These are phyloP conservation scores for Halictus rubicundus DNA, from an alignment of 1,140 invertebrate species.

Conservation along the genomic window DNA sequence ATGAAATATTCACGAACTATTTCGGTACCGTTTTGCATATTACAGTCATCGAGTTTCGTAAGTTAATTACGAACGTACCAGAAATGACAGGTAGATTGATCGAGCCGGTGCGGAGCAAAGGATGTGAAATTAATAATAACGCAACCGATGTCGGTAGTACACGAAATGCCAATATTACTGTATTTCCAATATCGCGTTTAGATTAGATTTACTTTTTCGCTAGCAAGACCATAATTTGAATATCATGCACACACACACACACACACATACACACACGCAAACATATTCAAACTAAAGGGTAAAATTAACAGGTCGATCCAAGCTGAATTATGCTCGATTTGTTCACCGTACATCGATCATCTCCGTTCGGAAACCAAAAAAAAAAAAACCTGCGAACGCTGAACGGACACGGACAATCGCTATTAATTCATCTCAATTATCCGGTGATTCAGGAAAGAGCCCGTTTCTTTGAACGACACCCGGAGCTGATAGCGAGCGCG, in stretches of 20 bases:
- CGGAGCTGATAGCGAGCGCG: neutral
- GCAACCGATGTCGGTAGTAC: neutral
- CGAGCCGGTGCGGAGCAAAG: neutral
- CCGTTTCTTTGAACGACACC: neutral
- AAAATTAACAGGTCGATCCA: too few species aligned
- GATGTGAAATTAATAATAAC: constrained; percentile 4
- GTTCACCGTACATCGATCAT: too few species aligned
- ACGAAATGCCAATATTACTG: neutral
- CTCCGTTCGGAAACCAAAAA: too few species aligned
- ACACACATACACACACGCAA: neutral
- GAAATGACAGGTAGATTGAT: constrained; percentile 5
- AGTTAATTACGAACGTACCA: constrained; percentile 4
- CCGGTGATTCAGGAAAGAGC: neutral
- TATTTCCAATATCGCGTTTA: neutral
- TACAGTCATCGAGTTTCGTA: neutral
- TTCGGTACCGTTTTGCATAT: neutral
- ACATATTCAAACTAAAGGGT: neutral
- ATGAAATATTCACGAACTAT: constrained; percentile 6
- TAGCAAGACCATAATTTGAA: neutral
- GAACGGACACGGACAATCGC: neutral
- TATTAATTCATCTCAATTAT: neutral
- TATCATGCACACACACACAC: neutral
- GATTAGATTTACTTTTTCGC: neutral
- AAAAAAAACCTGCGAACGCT: too few species aligned
- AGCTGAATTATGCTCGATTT: too few species aligned